Conservation (phyloP, 2,888 invertebrate genomes). For the Callyntrura guangdongensis region DNA sequence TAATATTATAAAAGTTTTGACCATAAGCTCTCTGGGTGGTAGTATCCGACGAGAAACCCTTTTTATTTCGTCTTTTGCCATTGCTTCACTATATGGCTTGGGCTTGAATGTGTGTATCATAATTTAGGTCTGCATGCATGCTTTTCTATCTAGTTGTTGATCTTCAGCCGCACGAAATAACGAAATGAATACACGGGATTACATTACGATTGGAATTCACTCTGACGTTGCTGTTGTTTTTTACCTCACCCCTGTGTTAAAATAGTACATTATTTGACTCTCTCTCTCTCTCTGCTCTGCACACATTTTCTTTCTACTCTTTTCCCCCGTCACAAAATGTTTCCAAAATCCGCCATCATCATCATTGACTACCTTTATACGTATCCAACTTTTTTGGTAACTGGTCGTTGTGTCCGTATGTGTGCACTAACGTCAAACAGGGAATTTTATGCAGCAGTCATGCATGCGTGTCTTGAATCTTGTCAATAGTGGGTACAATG, state of each 20-base stretch:
- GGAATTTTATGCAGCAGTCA: too few species aligned
- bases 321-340: neutral
- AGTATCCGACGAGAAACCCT: neutral
- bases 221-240: neutral
- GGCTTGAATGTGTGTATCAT: neutral
- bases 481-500: too few species aligned
- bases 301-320: neutral
- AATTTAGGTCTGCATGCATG: too few species aligned
- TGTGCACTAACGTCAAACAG: too few species aligned
- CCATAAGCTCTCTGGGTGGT: too few species aligned
- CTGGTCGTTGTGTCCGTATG: too few species aligned
- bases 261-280: neutral
- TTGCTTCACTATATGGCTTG: too few species aligned
- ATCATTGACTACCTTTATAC: neutral
- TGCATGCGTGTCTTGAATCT: too few species aligned
- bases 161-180: neutral
- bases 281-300: too few species aligned
- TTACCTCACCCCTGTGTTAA: slow-evolving; percentile 3
- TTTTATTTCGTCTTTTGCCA: neutral
- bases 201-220: neutral
- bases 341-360: neutral
- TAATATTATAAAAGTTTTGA: too few species aligned
- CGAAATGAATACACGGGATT: neutral
- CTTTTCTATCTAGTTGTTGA: neutral
- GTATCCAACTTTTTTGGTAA: neutral